Base-by-base conservation (phyloP, 2,888 invertebrate species). In the Archips xylosteana region DNA sequence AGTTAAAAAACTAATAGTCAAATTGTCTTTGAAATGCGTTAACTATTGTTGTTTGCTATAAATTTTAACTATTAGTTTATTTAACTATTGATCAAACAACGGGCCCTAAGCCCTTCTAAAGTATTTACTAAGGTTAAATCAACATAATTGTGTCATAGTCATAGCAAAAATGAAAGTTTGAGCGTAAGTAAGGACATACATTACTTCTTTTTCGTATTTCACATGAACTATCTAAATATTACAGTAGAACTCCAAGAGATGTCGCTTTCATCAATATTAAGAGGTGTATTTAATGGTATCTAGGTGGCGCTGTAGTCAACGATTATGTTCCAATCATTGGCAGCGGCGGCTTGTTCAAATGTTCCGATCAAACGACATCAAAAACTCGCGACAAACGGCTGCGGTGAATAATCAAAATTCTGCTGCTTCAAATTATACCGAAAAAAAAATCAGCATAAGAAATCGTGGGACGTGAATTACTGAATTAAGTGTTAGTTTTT, bases 341-440 rank as follows among this genome's bases (percentile, higher is more conserved):
- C 74, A 75, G 79, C 84, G 85, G 89, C 90, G 89, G 88, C 86
- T 83, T 83, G 87, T 93, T 94, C 85, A 90, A 94, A 87, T 86
- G 83, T 81, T 82, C 80, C 85, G 87, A 86, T 88, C 90, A 91
- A 91, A 89, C 90, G 87, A 88, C 85, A 89, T 88, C 90, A 90
- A 92, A 92, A 92, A 85, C 89, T 87, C 90, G 91, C 85, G 86
- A 82, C 85, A 87, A 85, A 77, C 89, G 89, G 86, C 81, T 83
- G 88, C 81, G 83, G 81, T 80, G 77, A 77, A 76, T 81, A 78
- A 75, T 75, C 73, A 70, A 76, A 72, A 57, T 32, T 57, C 4
- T 64, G 73, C 39, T 23, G 45, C 60, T 75, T 32, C 32, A 59
- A 76, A 36, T 68, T 49, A 68, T 47, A 68, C 42, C 68, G 32